Conservation (phyloP, 2,888 invertebrate genomes). For the Linnaemya vulpina region DNA sequence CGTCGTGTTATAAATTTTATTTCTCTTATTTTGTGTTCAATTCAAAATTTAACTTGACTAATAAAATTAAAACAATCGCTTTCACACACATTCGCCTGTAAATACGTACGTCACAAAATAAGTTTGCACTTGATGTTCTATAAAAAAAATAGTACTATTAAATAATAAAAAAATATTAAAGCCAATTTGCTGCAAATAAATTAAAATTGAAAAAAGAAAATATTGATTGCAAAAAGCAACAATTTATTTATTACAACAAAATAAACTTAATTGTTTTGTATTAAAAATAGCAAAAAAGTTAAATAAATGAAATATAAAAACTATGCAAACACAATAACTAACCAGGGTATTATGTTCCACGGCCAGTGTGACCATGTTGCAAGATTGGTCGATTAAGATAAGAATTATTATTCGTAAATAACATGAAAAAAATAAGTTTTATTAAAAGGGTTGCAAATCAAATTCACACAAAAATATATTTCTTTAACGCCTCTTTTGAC, state of each 20-base stretch:
- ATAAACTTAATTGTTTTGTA: constrained; percentile 44
- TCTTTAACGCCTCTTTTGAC: no score
- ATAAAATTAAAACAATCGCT: background rate
- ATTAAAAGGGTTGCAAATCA: no score
- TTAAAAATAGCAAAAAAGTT: constrained; percentile 23
- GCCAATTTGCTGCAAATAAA: constrained; percentile 41
- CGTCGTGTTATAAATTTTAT: no score
- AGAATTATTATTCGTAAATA: no score
- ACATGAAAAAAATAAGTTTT: no score
- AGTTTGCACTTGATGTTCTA: background rate
- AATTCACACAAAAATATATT: no score
- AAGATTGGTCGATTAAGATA: no score
- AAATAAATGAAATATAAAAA: background rate
- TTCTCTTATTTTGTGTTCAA: constrained; percentile 32
- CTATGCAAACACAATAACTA: constrained; percentile 5
- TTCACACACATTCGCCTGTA: background rate
- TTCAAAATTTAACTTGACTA: constrained; percentile 28
- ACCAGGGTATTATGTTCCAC: background rate
- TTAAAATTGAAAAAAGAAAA: constrained; percentile 21
- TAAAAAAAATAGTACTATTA: background rate
- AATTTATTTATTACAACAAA: constrained; percentile 24
- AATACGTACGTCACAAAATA: constrained; percentile 29
- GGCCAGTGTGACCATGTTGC: no score
- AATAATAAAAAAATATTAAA: constrained; percentile 22
- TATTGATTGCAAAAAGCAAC: background rate